These are phyloP conservation scores for Tachycineta bicolor DNA, from an alignment of 2,113 vertebrate genomes.

Conservation along the genomic window DNA sequence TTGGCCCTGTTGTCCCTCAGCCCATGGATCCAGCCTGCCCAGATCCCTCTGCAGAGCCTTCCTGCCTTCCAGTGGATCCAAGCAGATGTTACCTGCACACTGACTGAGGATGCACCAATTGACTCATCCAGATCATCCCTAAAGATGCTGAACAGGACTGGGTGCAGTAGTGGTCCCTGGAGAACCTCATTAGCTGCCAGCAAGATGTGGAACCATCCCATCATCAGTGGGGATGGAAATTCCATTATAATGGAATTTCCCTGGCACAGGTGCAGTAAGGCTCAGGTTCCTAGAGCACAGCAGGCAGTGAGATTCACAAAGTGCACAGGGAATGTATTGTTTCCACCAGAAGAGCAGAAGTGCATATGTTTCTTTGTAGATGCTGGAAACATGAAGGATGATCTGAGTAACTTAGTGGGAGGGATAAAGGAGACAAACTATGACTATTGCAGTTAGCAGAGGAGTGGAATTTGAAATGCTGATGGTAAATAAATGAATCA, in stretches of 20 bases:
- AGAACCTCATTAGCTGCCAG: neutral
- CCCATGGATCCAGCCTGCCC: neutral
- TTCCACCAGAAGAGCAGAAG: neutral
- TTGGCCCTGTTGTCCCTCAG: neutral
- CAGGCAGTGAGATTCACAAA: neutral
- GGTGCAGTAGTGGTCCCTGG: neutral
- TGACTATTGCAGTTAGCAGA: neutral
- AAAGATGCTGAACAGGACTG: rapidly evolving
- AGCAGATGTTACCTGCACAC: neutral
- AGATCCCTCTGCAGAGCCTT: neutral
- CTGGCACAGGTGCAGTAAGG: too few species aligned
- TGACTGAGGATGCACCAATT: rapidly evolving
- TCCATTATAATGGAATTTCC: neutral
- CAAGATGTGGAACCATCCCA: too few species aligned
- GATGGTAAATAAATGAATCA: neutral
- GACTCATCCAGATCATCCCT: neutral
- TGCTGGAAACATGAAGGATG: neutral
- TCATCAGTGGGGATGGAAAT: too few species aligned
- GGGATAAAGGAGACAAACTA: neutral
- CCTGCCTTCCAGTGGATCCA: neutral
- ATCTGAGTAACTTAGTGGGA: neutral
- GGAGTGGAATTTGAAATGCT: neutral
- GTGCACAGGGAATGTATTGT: neutral
- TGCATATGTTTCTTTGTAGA: neutral
- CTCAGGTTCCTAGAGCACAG: neutral